phyloP scores from a whole-genome alignment of 2,888 invertebrate species.

The Apodemia zela region DNA sequence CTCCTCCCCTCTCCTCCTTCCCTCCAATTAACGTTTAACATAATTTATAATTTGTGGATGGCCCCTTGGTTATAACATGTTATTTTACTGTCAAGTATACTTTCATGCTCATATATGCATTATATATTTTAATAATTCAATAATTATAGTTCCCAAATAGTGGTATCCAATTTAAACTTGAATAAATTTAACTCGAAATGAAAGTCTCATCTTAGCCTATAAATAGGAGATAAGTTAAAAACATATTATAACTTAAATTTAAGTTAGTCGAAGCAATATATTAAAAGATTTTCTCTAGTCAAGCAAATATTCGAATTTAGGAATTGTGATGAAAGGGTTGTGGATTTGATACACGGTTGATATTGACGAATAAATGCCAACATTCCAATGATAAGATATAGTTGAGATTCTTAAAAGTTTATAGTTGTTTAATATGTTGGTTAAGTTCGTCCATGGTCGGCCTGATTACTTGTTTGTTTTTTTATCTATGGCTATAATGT shows the following conservation, averaged over 20 bases:
- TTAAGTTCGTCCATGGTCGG: conserved; percentile 16
- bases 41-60: too few species aligned
- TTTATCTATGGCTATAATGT: background rate
- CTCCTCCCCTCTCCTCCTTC: too few species aligned
- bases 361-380: conserved; percentile 23
- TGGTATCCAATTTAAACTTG: background rate
- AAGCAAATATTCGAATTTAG: conserved; percentile 20
- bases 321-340: conserved; percentile 25
- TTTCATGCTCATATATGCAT: background rate
- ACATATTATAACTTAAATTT: background rate
- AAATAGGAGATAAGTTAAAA: background rate
- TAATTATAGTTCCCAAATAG: background rate
- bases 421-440: conserved; percentile 14
- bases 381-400: conserved; percentile 21
- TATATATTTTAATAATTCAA: background rate
- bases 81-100: background rate
- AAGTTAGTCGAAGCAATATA: background rate
- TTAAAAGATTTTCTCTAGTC: conserved; percentile 16
- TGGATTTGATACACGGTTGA: conserved; percentile 21
- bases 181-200: background rate
- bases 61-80: too few species aligned
- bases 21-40: too few species aligned
- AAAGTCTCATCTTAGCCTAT: background rate
- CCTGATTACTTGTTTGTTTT: conserved; percentile 13
- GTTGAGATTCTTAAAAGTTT: conserved; percentile 9